Base-by-base conservation (phyloP, 2,113 vertebrate genomes). In the Pantherophis guttatus region DNA sequence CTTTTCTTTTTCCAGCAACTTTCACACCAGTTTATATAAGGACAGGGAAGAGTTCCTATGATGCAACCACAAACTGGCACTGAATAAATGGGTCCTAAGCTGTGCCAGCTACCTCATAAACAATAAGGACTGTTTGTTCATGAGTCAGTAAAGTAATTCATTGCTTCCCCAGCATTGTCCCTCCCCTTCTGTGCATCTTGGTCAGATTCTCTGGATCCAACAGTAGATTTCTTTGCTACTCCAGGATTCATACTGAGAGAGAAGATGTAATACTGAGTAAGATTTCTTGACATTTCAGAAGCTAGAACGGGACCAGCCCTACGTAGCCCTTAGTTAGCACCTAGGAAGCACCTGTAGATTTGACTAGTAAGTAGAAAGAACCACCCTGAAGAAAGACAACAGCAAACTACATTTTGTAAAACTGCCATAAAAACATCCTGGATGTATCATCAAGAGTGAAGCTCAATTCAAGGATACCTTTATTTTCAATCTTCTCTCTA, bases 61-160 rank as follows among this genome's bases (percentile, higher is more conserved):
- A 65, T 50, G 89, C 55, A 54, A 55, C 23, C 55, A n/a, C 44
- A 81, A 58, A 52, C 0, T 1, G 0, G 91, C 0, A 87, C 21
- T 53, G 65, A 95, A 88, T 1, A 58, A 90, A 90, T 26, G 93
- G 94, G 96, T 96, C 96, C 96, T 95, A 97, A 93, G 94, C 5
- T 0, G 97, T 97, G 95, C 97, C 97, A 95, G 96, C 92, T 0
- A 96, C 95, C 92, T 0, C 91, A 0, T 1, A 91, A 94, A 97
- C 96, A 97, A 97, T 95, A 93, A 92, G 92, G 48, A 81, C 39
- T 91, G 57, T 92, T 95, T 97, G 95, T 97, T 95, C 91, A 52
- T 93, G 93, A 88, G 54, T 53, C 92, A 90, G 0, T 23, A 81
- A 52, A 89, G 91, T 54, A 75, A 86, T 70, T 92, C 59, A 90